Conservation (phyloP, 2,113 vertebrate genomes). For the Psophia crepitans region DNA sequence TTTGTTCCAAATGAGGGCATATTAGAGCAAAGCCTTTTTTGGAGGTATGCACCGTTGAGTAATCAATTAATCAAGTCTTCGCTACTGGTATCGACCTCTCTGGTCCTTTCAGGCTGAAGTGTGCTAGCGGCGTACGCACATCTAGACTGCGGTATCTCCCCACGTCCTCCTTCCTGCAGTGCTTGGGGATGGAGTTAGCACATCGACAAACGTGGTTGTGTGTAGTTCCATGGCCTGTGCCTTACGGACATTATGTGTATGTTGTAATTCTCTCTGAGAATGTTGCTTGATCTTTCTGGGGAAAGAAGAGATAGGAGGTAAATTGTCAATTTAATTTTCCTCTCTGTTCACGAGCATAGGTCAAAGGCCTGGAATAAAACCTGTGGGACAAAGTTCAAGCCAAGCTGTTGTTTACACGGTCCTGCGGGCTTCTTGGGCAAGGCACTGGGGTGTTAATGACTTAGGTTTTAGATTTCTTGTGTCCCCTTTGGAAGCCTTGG, state of each 20-base stretch:
- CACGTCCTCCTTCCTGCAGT: fast-evolving
- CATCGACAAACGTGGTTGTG: fast-evolving
- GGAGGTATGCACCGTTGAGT: neutral
- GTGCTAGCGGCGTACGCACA: fast-evolving
- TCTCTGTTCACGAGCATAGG: neutral
- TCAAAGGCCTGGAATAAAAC: constrained; percentile 34
- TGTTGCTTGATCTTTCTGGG: neutral
- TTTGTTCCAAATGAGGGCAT: neutral
- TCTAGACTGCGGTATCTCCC: neutral
- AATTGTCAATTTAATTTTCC: neutral
- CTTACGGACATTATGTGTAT: fast-evolving
- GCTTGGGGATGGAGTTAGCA: neutral
- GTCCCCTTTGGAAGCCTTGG: neutral
- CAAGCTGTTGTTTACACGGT: neutral
- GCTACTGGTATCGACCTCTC: neutral
- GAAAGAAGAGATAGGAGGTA: neutral
- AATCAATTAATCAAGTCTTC: neutral
- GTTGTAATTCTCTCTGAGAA: neutral
- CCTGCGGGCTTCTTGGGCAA: neutral
- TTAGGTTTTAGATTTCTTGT: neutral
- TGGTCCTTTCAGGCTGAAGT: fast-evolving
- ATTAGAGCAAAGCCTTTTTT: neutral
- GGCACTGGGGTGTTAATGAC: neutral
- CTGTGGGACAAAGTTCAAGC: constrained; percentile 31
- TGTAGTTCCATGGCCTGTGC: neutral